Percentiles rank a stretch among this genome's conserved stretches.
phyloP scores from a whole-genome alignment of 2,113 vertebrate species.

The Salvelinus alpinus region DNA sequence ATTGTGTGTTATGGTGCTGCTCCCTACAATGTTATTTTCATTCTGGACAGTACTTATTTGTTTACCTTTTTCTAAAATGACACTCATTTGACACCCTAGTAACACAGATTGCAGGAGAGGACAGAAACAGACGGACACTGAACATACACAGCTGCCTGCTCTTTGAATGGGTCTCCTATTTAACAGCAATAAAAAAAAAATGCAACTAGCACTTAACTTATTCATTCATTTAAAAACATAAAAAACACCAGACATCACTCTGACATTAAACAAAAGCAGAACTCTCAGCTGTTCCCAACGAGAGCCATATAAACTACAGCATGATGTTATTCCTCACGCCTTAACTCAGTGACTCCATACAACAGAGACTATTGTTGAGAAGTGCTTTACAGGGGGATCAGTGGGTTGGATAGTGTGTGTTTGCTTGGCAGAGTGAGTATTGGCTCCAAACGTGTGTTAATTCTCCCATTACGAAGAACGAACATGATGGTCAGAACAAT shows the following conservation, averaged over 20 bases:
- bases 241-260: neutral
- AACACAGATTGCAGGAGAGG: neutral
- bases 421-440: slow-evolving; percentile 26
- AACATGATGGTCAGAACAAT: slow-evolving; percentile 52
- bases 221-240: neutral
- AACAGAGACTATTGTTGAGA: slow-evolving; percentile 57
- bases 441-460: slow-evolving; percentile 33
- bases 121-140: no score
- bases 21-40: neutral
- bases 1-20: slow-evolving; percentile 36
- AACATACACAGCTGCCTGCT: neutral
- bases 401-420: slow-evolving; percentile 10
- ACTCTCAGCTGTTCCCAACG: slow-evolving; percentile 45
- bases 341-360: slow-evolving; percentile 48
- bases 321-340: slow-evolving; percentile 54
- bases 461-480: slow-evolving; percentile 38
- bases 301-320: slow-evolving; percentile 10
- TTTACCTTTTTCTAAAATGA: neutral
- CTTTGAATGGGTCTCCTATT: neutral
- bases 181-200: neutral
- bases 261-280: neutral
- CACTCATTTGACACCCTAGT: neutral
- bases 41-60: neutral
- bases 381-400: slow-evolving; percentile 47
- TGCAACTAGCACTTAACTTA: neutral